phyloP scores from a whole-genome alignment of 2,113 vertebrate genomes.

The Nesoenas mayeri region DNA sequence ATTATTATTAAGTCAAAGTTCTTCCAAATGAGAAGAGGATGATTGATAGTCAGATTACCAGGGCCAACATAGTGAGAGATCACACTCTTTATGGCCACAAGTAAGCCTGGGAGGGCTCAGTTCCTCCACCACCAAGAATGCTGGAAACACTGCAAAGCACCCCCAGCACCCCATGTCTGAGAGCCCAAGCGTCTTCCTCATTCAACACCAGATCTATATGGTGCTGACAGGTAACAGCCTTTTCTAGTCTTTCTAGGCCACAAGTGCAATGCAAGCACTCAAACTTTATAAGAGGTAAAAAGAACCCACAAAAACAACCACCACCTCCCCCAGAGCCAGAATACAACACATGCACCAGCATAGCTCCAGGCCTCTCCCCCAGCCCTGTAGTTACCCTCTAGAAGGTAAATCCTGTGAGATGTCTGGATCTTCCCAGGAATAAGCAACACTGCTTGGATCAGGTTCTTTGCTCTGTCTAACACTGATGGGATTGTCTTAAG shows the following conservation, averaged over 20 bases:
- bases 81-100: neutral
- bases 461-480: neutral
- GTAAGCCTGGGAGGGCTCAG: neutral
- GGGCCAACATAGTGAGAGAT: neutral
- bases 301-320: neutral
- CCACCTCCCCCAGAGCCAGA: neutral
- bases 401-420: neutral
- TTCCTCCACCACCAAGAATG: fast-evolving
- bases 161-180: fast-evolving
- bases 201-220: neutral
- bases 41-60: conserved; percentile 16
- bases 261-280: neutral
- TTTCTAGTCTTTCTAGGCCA: neutral
- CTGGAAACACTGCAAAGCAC: neutral
- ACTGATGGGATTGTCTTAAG: neutral
- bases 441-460: neutral
- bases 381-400: neutral
- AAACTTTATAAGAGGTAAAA: neutral
- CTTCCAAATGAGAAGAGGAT: conserved; percentile 14
- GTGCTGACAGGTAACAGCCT: neutral
- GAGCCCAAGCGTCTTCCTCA: neutral
- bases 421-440: neutral
- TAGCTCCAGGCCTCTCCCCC: neutral
- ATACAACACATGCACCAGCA: neutral
- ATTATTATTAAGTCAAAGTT: conserved; percentile 51